These are phyloP conservation scores for Serilophus lunatus DNA, from an alignment of 2,113 vertebrate genomes.

Conservation along the genomic window DNA sequence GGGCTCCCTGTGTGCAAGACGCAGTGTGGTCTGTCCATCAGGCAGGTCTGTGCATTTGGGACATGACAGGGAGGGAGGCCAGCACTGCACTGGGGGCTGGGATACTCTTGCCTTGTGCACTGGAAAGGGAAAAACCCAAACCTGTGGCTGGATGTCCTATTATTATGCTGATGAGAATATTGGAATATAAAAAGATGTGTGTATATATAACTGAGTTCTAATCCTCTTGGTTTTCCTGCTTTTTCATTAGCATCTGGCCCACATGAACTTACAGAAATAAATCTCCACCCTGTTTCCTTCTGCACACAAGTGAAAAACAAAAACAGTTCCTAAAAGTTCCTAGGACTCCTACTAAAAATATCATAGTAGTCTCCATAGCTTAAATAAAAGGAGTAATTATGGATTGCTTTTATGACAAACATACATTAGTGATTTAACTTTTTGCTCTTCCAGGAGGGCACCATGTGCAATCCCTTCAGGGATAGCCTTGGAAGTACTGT, in stretches of 20 bases:
- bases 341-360: not conserved
- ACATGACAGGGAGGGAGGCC: not conserved
- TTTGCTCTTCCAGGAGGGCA: conserved; percentile 54
- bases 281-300: not conserved
- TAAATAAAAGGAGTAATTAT: not conserved
- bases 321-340: not conserved
- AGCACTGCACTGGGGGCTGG: not conserved
- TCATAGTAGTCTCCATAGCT: not conserved
- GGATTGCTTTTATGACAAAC: not conserved
- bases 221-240: not conserved
- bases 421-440: conserved; percentile 56
- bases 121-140: not conserved
- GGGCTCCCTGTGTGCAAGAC: not conserved
- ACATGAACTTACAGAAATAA: not conserved
- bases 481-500: not conserved
- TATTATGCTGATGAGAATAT: not conserved
- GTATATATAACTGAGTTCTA: not conserved
- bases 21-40: not conserved
- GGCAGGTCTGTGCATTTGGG: not conserved
- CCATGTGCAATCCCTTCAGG: not conserved
- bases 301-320: not conserved
- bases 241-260: not conserved
- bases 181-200: not conserved
- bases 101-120: not conserved
- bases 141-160: not conserved